Evolutionary conservation across 2,888 invertebrate species (phyloP), one percentile per base, ranked within the genome.

Genomic region (Cinara cedri): DNA sequence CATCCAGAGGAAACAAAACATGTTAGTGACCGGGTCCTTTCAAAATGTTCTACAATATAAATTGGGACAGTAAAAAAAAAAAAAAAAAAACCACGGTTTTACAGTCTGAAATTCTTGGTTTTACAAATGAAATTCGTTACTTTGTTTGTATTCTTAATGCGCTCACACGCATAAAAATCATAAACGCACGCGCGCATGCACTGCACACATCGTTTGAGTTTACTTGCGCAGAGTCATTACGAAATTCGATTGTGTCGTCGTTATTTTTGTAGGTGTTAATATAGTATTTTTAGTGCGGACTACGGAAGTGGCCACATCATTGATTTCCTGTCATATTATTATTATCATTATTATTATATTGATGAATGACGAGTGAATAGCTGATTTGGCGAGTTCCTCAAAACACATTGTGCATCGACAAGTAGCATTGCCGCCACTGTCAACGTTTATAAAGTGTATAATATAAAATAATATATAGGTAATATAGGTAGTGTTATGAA

Each of bases 301-400:
- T 70, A 16, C 78, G 78, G 78, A 78, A 78, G 60, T 78, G 66
- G 55, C 57, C 16, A 49, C 60, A 60, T 70, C 60, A 78, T 78
- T 34, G 78, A 70, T 78, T 78, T 78, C 78, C 78, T 78, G 78
- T 78, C 78, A 70, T 34, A 62, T 10, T n/a, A n/a, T n/a, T n/a
- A n/a, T n/a, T n/a, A n/a, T n/a, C n/a, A n/a, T n/a, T n/a, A n/a
- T 34, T 34, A 34, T 34, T 34, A 34, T 34, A 34, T 34, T 70
- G 49, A 78, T 24, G 70, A 78, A 70, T 70, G 78, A 70, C 70
- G 24, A 78, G 68, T 78, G 78, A 70, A 78, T 78, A 78, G 68
- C 49, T 78, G 78, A 78, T 78, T 78, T 62, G n/a, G 78, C 78
- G 68, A 76, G 66, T 68, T 54, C 55, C 54, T 66, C 54, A 10